Conservation (phyloP, 1,140 invertebrate genomes). For the Pentalonia nigronervosa region DNA sequence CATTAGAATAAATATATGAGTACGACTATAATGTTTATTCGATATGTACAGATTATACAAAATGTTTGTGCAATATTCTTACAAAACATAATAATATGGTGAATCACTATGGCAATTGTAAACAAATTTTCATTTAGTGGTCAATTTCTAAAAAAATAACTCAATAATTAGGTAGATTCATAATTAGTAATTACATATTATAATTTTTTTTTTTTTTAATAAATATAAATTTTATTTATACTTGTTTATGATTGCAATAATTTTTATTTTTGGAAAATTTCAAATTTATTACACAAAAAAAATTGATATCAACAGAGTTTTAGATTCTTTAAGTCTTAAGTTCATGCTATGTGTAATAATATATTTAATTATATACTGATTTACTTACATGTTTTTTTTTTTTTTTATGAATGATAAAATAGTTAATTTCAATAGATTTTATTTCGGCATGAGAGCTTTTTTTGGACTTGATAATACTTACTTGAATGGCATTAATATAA, state of each 20-base stretch:
- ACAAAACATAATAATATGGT: too few species aligned
- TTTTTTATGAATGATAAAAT: not conserved
- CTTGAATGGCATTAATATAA: not conserved
- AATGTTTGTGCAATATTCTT: too few species aligned
- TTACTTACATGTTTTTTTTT: not conserved
- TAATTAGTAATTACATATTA: too few species aligned
- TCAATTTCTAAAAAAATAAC: too few species aligned
- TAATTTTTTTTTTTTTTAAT: not conserved
- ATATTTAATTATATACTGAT: not conserved
- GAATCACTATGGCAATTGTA: too few species aligned
- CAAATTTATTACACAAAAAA: not conserved
- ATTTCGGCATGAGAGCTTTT: not conserved
- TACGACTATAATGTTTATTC: not conserved
- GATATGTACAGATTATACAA: too few species aligned
- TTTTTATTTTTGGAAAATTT: too few species aligned
- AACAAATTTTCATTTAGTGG: too few species aligned
- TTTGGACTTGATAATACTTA: not conserved
- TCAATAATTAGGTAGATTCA: too few species aligned
- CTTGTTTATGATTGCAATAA: too few species aligned
- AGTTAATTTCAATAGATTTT: not conserved
- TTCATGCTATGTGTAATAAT: not conserved
- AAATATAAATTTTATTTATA: too few species aligned
- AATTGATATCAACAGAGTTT: not conserved
- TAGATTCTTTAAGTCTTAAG: not conserved
- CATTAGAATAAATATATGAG: not conserved